Base-by-base conservation (phyloP, 2,113 vertebrate species). In the Hydrochoerus hydrochaeris region DNA sequence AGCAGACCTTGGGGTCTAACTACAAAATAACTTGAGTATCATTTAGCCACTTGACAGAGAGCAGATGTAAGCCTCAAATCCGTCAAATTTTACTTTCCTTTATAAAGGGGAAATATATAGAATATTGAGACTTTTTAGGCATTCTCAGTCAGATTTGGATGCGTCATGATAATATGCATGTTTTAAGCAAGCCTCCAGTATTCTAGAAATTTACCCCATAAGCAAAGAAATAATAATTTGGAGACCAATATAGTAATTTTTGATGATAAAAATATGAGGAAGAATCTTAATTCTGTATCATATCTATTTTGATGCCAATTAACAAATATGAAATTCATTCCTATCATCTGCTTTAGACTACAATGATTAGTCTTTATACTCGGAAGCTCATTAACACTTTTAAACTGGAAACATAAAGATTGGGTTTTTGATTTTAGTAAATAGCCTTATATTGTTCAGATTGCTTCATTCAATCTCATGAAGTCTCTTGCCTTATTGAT, bases 11-110 rank as follows among this genome's bases (percentile, higher is more conserved):
- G 17, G 58, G 38, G 86, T 10, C 41, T 67, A 63, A 35, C 19
- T 89, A 54, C 49, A 73, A 93, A 92, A 89, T 57, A 89, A 82
- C 12, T 60, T 85, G 49, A 89, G 19, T 57, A 88, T 91, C 44
- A 49, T 93, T 94, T 95, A 60, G 41, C 24, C 96, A 24, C 73
- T 78, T 94, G 46, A 3, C 7, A 87, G 46, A 94, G 5, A 92
- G 26, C 38, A 85, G 65, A 89, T 87, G 85, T 89, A 91, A 81
- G 28, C 30, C 67, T 94, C 35, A 71, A 82, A 32, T 94, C 19
- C 75, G 17, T 73, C 49, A 84, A 65, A 91, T 87, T 85, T 12
- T 44, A 32, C n/a, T 84, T 87, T 84, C 14, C 0, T 83, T 41
- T 82, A 9, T 58, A 11, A 32, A 80, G 35, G 1, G 41, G 54